Evolutionary conservation across 2,797 vertebrate species (phyloP), one percentile per base, ranked within the genome.

Genomic region (Hoplostethus atlanticus): DNA sequence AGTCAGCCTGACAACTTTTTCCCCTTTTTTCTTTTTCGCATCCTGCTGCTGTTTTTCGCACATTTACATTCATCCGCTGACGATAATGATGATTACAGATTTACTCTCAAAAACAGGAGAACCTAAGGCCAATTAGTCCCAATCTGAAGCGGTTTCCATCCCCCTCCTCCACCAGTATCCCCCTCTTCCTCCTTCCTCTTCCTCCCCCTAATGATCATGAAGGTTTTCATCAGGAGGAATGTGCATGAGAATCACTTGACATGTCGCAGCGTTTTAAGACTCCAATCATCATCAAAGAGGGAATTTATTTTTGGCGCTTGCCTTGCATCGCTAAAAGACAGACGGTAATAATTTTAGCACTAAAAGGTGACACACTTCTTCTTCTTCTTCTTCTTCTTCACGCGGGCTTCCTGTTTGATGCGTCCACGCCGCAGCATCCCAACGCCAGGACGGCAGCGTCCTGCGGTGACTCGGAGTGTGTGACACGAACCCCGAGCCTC

Each of bases 81-180:
- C 46, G 25, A 68, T 71, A 68, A 71, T 42, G 21, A 55, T 48
- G 21, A 50, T 25, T 76, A 47, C 54, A 70, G 58, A 82, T 71
- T 58, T 25, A 38, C 34, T 52, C 0, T 68, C 6, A 58, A 54
- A 48, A 76, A 40, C 17, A 71, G 16, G 59, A 60, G 73, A 76
- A 42, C 61, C 34, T 50, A 47, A 6, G 38, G 17, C 60, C 70
- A 79, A 61, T 88, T 75, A 77, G 50, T n/a, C 28, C 61, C 63
- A 36, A 84, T 80, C 74, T 75, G 5, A 73, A 71, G 71, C 54
- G 1, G 50, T 47, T 80, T 77, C 50, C 50, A 73, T 73, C 54
- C 68, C 62, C 1, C 64, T 73, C 50, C 52, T 63, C 47, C 36
- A 7, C 78, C 62, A 59, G 13, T 75, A 17, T 3, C 0, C 12